Conservation (phyloP, 2,888 invertebrate genomes). For the Acholoe squamosa region DNA sequence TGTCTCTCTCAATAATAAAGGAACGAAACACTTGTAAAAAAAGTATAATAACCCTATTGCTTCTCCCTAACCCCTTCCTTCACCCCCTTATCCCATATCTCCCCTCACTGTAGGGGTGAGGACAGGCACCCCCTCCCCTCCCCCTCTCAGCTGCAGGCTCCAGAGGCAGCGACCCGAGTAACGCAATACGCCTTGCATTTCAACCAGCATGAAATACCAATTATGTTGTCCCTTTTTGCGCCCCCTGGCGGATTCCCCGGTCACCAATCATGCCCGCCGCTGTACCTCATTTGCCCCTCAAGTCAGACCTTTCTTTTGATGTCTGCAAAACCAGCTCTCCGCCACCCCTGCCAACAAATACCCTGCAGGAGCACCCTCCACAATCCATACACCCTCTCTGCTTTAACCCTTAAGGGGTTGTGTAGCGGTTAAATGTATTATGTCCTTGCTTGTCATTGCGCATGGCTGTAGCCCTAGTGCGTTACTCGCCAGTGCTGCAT, state of each 20-base stretch:
- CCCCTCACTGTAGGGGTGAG: background rate
- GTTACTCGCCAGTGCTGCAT: too few species aligned
- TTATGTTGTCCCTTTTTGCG: slow-evolving; percentile 12
- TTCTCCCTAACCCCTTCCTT: background rate
- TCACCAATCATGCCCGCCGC: background rate
- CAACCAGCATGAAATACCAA: slow-evolving; percentile 32
- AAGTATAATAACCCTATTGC: background rate
- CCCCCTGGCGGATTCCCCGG: background rate
- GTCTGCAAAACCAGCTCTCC: background rate
- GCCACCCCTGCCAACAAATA: background rate
- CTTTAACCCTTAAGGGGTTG: too few species aligned
- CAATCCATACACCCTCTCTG: background rate
- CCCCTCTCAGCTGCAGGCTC: too few species aligned
- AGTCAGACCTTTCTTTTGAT: background rate
- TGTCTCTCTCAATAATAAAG: background rate
- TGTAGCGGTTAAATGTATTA: too few species aligned
- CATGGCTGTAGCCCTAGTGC: too few species aligned
- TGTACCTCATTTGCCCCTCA: slow-evolving; percentile 24
- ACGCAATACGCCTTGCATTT: slow-evolving; percentile 14
- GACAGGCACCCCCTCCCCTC: background rate
- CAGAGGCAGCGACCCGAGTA: background rate
- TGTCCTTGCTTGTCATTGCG: too few species aligned
- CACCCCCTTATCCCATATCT: background rate
- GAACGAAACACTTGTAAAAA: background rate
- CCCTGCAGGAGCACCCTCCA: background rate